These are phyloP conservation scores for Ennomos fuscantarius DNA, from an alignment of 2,888 invertebrate species.

Conservation along the genomic window DNA sequence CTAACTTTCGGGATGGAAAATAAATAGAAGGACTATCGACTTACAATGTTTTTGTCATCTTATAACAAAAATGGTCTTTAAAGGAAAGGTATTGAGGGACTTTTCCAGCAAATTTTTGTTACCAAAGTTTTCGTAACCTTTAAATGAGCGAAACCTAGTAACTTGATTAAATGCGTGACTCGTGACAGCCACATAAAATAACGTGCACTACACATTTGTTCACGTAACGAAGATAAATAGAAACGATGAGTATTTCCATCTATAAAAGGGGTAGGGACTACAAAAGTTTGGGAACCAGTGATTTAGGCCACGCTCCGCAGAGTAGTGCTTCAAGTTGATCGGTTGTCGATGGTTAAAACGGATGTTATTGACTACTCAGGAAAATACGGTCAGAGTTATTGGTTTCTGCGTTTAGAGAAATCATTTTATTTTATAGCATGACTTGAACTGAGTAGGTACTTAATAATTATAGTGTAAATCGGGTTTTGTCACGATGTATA, in stretches of 20 bases:
- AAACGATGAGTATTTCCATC: slow-evolving; percentile 4
- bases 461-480: background rate
- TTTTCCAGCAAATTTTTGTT: too few species aligned
- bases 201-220: background rate
- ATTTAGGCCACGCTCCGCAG: slow-evolving; percentile 11
- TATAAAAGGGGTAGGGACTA: background rate
- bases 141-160: too few species aligned
- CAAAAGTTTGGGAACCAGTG: slow-evolving; percentile 14
- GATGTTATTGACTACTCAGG: slow-evolving; percentile 17
- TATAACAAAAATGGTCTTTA: too few species aligned
- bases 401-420: slow-evolving; percentile 16
- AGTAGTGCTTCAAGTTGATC: slow-evolving; percentile 20
- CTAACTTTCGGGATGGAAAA: too few species aligned
- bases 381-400: slow-evolving; percentile 8
- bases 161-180: background rate
- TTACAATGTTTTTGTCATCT: too few species aligned
- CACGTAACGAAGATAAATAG: background rate
- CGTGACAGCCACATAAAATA: background rate
- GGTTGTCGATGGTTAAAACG: slow-evolving; percentile 19
- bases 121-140: too few species aligned
- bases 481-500: too few species aligned
- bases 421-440: slow-evolving; percentile 7
- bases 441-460: background rate
- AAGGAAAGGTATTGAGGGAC: too few species aligned
- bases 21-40: too few species aligned